Evolutionary conservation across 2,113 vertebrate species (phyloP).

Genomic region (Chamaetylas fuelleborni): DNA sequence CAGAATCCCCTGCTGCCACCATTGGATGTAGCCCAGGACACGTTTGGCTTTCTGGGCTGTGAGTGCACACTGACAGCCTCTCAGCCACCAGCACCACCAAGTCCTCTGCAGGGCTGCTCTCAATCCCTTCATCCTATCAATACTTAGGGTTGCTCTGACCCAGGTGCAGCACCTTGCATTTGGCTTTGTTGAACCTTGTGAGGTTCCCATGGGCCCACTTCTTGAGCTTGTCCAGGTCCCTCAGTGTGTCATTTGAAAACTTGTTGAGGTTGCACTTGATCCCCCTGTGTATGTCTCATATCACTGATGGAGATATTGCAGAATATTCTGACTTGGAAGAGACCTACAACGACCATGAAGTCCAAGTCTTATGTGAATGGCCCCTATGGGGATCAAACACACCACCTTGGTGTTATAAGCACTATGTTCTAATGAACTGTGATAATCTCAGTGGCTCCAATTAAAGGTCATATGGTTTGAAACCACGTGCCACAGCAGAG

Average conservation of each 20-base stretch:
- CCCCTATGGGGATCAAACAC: neutral
- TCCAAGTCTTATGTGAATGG: neutral
- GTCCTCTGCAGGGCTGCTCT: neutral
- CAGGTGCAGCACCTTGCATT: neutral
- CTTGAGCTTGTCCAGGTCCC: neutral
- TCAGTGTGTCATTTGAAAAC: neutral
- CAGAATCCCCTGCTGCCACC: neutral
- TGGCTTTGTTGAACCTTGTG: neutral
- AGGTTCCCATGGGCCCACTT: neutral
- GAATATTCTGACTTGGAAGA: neutral
- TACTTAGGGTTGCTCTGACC: neutral
- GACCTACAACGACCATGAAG: neutral
- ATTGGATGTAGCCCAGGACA: neutral
- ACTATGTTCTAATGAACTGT: neutral
- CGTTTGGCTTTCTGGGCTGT: rapidly evolving
- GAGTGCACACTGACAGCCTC: rapidly evolving
- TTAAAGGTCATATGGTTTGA: neutral
- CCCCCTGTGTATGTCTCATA: neutral
- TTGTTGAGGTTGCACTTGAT: neutral
- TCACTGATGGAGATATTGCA: neutral
- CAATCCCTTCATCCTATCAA: neutral
- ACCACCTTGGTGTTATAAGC: neutral
- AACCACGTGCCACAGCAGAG: neutral
- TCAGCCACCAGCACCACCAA: neutral
- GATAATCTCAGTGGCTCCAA: neutral